Percentiles rank a stretch among this genome's conserved stretches.
Conservation (phyloP, 2,888 invertebrate genomes). For the Ormyrus thymus region DNA sequence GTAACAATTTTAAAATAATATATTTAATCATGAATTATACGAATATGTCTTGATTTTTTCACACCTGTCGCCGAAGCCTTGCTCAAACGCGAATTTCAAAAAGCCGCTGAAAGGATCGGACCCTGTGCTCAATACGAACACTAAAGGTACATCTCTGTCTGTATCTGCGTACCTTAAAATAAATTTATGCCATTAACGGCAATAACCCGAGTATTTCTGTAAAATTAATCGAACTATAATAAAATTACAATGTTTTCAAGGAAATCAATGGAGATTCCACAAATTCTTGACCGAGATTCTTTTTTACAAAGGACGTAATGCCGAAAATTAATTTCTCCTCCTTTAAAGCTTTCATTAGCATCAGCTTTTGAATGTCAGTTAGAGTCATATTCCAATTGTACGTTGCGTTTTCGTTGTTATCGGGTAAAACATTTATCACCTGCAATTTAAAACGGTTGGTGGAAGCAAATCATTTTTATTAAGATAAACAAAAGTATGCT, state of each 20-base stretch:
- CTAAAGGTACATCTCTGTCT: slow-evolving; percentile 83
- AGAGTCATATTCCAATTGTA: slow-evolving; percentile 81
- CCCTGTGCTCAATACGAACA: slow-evolving; percentile 91
- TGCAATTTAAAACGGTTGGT: too few relatives aligned
- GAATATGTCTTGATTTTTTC: neutral
- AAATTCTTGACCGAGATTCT: slow-evolving; percentile 85
- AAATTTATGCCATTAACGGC: neutral
- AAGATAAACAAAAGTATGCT: slow-evolving; percentile 33
- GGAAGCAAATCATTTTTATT: too few relatives aligned
- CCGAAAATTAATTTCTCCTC: slow-evolving; percentile 90
- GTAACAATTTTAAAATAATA: too few relatives aligned
- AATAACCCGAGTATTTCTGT: neutral
- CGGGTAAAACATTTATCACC: slow-evolving; percentile 73
- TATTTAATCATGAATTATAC: too few relatives aligned
- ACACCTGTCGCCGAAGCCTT: slow-evolving; percentile 79
- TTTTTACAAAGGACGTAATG: slow-evolving; percentile 86
- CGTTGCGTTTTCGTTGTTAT: slow-evolving; percentile 67
- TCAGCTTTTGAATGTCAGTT: slow-evolving; percentile 85
- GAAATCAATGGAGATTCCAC: slow-evolving; percentile 88
- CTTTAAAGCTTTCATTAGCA: slow-evolving; percentile 85
- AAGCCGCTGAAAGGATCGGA: slow-evolving; percentile 92
- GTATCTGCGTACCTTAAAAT: slow-evolving; percentile 81
- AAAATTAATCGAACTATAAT: neutral
- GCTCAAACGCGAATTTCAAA: slow-evolving; percentile 86
- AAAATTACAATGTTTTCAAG: slow-evolving; percentile 79